Evolutionary conservation across 2,888 invertebrate species (phyloP), one percentile per base, ranked within the genome.

Genomic region (Lepidonotus clava): DNA sequence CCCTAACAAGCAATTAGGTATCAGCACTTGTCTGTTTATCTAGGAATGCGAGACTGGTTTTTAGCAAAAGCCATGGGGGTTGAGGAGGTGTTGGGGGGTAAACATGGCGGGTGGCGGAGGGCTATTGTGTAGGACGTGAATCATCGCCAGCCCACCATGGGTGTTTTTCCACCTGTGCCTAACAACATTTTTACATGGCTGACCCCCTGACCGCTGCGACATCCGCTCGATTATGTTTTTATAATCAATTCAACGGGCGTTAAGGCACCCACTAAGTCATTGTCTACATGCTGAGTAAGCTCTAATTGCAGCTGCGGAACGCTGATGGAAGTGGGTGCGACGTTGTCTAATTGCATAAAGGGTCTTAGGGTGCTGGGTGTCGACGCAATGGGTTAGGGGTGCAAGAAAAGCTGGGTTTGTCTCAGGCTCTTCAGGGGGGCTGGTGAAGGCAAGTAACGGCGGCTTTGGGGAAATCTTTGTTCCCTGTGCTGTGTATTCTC

Each of bases 1-100:
- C 80, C 51, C 80, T 80, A 80, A 80, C 80, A 80, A 46, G 80
- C 80, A 80, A 80, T 80, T 80, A 80, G 80, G 80, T 80, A 80
- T 51, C 41, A 21, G 28, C 80, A 18, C 41, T 21, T 8, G n/a
- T 46, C 21, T 80, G 51, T 80, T 80, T 76, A 28, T 28, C 32
- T 21, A 40, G 28, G 1, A 80, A n/a, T 6, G 80, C 46, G 11
- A 32, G 80, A 5, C 34, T 14, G 76, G 76, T 4, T 80, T 80
- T 46, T 80, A 4, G 80, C 28, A 40, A 24, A 46, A n/a, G 5
- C 1, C 1, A 8, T 1, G n/a, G 36, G 71, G 18, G 28, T 11
- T 24, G 24, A 8, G 38, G 76, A 38, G 76, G 76, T 21, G 71
- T 32, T 24, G 71, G 71, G 34, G 14, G n/a, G 36, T 5, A 6